Base-by-base conservation (phyloP, 2,113 vertebrate species). In the Malaclemys terrapin region DNA sequence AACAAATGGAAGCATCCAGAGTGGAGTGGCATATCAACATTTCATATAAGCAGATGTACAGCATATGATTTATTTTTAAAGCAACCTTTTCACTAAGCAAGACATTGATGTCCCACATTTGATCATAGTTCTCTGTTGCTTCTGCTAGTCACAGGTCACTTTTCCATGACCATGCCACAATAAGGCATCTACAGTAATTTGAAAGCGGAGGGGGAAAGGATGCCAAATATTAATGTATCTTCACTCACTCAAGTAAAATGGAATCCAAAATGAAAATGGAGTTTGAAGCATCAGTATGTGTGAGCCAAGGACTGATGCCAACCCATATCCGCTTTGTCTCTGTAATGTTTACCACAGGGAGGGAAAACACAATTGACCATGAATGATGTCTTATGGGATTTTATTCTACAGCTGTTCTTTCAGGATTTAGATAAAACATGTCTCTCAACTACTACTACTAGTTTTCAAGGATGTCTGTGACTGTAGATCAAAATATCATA, bases 351-450 rank as follows among this genome's bases (percentile, higher is more conserved):
- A 62, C 65, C 65, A 27, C 62, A 96, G 49, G 90, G 82, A 79
- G 25, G 80, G 47, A 95, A 94, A 92, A 94, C 5, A 80, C 27
- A 72, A 89, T 87, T 94, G 88, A 91, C 81, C 3, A 0, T 88
- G 89, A 96, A 93, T 90, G 12, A 38, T 76, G 53, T 79, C 88
- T 91, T 95, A 10, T 90, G 91, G 89, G 95, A 93, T 59, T 81
- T 25, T 3, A 31, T 89, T 96, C 78, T 38, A 86, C 94, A 93
- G 62, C 56, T 96, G 88, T 88, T 96, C 59, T 91, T 94, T 49
- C 93, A 96, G 75, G 31, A 86, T 93, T 95, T 90, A 93, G 84
- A 94, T 93, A 95, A 96, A 95, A 78, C 54, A 69, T 13, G 25
- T 85, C 53, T 45, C 90, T 87, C 50, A 83, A 79, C 52, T 89